phyloP scores from a whole-genome alignment of 2,888 invertebrate genomes.

The Pantelozetes paolii region DNA sequence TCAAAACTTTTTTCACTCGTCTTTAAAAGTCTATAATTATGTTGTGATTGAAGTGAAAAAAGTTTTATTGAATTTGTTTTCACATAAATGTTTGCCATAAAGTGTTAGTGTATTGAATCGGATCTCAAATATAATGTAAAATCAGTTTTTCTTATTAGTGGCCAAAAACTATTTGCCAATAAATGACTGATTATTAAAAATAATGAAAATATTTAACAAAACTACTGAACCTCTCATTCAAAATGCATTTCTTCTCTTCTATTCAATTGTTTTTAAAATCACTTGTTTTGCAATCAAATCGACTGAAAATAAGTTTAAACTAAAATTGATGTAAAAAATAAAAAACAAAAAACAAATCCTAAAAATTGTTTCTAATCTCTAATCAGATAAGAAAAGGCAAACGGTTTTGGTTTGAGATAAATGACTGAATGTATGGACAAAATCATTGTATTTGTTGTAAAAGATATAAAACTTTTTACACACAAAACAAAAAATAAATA shows the following conservation, averaged over 20 bases:
- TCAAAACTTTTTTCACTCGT: background rate
- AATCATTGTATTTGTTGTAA: background rate
- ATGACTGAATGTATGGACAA: background rate
- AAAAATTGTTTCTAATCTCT: background rate
- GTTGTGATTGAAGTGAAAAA: background rate
- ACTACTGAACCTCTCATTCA: background rate
- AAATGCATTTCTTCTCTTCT: conserved; percentile 3
- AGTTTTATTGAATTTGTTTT: background rate
- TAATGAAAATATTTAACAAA: background rate
- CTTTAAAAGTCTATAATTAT: background rate
- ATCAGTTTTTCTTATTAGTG: background rate
- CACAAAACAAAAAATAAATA: background rate
- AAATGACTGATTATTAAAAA: background rate
- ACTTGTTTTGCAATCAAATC: background rate
- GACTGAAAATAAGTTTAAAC: background rate
- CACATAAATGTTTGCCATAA: background rate
- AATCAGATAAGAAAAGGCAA: background rate
- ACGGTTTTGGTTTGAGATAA: background rate
- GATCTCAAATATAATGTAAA: background rate
- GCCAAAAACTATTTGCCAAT: conserved; percentile 3
- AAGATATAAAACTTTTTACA: background rate
- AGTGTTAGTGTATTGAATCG: background rate
- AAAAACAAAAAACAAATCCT: background rate
- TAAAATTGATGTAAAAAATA: background rate
- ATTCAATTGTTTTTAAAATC: background rate